Evolutionary conservation across 2,797 vertebrate genomes (phyloP), one percentile per base, ranked within the genome.

Genomic region (Ctenosaura bakeri): DNA sequence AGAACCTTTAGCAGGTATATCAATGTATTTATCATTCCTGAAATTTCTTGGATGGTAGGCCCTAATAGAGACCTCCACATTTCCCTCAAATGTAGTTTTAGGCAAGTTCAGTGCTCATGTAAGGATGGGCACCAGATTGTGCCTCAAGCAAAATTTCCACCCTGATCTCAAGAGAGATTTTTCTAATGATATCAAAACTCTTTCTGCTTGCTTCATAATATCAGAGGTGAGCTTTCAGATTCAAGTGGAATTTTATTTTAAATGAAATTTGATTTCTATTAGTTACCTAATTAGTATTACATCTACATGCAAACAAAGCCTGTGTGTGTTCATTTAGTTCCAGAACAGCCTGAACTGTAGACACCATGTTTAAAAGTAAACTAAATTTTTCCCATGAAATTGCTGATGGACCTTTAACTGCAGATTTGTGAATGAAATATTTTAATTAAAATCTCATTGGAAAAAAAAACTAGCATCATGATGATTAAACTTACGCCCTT

Each of bases 371-470:
- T 81, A 0, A 18, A 18, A 71, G 85, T 64, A 85, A 93, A 95
- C 84, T 94, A 93, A 87, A 76, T 0, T 93, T 93, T 93, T 94
- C 83, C 82, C 14, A 35, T 83, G 1, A 94, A 96, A 92, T 92
- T 95, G 81, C 83, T 94, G 88, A 87, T 94, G 89, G 52, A 90
- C 73, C 24, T 66, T 91, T 94, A 94, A 89, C 46, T 90, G 90
- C 85, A 92, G 89, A 77, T 94, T 95, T 96, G 85, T 94, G 86
- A 95, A 94, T 90, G 52, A 95, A 88, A 89, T 56, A 83, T 22
- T 89, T 95, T 95, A 95, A 94, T 95, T 94, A 95, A 94, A 96
- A 95, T 90, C 87, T 91, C 91, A 88, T 94, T 96, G 92, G 93
- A 95, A 94, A 64, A 62, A 59, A 59, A 78, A 85, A 85, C 80